Evolutionary conservation across 2,797 vertebrate species (phyloP), one percentile per base, ranked within the genome.

Genomic region (Halcyon badia): DNA sequence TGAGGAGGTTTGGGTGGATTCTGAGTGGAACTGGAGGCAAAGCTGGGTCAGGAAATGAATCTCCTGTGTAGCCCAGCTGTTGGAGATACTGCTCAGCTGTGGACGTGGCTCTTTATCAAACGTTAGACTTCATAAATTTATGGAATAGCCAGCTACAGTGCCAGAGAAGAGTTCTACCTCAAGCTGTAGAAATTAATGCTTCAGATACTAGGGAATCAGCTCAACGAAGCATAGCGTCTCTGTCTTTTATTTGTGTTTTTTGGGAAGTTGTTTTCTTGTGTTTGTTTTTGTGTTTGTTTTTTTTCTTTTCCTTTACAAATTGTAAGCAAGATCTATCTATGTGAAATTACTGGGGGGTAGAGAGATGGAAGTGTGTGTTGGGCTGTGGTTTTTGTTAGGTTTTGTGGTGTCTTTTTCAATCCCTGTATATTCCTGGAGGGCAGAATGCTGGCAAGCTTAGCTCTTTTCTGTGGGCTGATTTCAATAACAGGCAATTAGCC

Each of bases 1-100:
- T 82, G 78, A 80, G 48, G 35, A 5, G 2, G 6, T 70, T 90
- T 46, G 28, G 28, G 46, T 78, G 13, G 22, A 88, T 90, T 91
- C 30, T 61, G 69, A 78, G 64, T 72, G 56, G 71, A 94, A 52
- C 33, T 80, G 42, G 52, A 94, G 71, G 61, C 37, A 65, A 71
- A 92, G 39, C 65, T 68, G 71, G 19, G 48, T 73, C 56, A 85
- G 52, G 48, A 84, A 84, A 84, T 73, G 4, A 84, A 87, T 90
- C 19, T 19, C 15, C 9, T 15, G 85, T 77, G 33, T 15, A 57
- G 61, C 33, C 15, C 12, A 54, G 30, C 49, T 69, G 11, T 42
- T 73, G 26, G 37, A 70, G 44, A 28, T 83, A 25, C 57, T 90
- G 69, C 87, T 87, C 49, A 78, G 18, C 65, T 16, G 8, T 35